Evolutionary conservation across 2,797 vertebrate genomes (phyloP), one percentile per base, ranked within the genome.

Genomic region (Sebastes iracundus): DNA sequence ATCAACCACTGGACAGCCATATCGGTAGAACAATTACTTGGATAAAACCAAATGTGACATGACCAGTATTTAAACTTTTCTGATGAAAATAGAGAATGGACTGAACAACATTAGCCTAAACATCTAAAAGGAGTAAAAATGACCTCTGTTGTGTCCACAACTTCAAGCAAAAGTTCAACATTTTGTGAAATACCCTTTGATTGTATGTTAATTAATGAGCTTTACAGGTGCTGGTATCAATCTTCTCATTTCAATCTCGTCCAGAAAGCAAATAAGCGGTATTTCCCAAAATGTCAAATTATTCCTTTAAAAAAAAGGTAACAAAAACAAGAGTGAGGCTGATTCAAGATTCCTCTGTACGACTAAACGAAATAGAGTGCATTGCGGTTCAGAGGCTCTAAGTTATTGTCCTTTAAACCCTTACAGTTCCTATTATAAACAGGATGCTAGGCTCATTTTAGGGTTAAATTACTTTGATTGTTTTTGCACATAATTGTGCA

Each of bases 401-500:
- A 32, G 11, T 68, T 70, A 33, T 58, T 72, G 1, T 62, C 35
- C 28, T 62, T 8, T 46, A 75, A 78, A 71, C 46, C 23, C 20
- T 63, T 30, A 71, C 16, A 18, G 3, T 66, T 49, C 2, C 5
- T 55, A 1, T 55, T 20, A 12, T 8, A 35, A 77, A 46, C 10
- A 56, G 18, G 46, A 67, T 49, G 28, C 22, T n/a, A 71, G 16
- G 23, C 22, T 86, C 12, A 60, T 22, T 72, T 72, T 79, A 76
- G 67, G 38, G 42, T 49, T 77, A 14, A 23, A 32, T 59, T 76
- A 23, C n/a, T 79, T 70, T 63, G 5, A 30, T 69, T 66, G 0
- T n/a, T 53, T 90, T 90, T 93, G 90, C 86, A 93, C 88, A 72
- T 72, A 81, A 49, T 80, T 93, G 81, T 87, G 90, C 42, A 89